phyloP scores from a whole-genome alignment of 2,797 vertebrate genomes.

The Helarctos malayanus region DNA sequence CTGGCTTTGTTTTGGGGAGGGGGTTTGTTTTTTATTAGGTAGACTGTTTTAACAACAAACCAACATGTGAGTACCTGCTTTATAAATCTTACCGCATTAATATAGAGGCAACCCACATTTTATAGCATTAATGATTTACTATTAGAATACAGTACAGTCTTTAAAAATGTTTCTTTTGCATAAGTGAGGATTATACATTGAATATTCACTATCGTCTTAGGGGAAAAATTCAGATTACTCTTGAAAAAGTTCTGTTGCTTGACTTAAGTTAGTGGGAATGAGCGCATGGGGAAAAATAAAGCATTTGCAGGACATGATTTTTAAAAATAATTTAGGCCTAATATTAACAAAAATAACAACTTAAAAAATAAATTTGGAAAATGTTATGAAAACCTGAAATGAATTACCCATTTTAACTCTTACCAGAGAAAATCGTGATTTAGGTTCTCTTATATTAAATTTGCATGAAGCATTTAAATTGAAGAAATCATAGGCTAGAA shows the following conservation, averaged over 20 bases:
- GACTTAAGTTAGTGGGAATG: neutral
- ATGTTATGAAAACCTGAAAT: neutral
- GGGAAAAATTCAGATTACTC: neutral
- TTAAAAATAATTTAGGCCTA: neutral
- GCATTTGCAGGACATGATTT: neutral
- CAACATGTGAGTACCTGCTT: neutral
- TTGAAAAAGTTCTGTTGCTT: neutral
- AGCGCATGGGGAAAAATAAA: neutral
- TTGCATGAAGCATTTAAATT: constrained; percentile 63
- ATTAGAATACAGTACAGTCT: neutral
- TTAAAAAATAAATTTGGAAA: constrained; percentile 62
- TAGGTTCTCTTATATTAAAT: constrained; percentile 42
- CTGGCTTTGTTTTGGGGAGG: neutral
- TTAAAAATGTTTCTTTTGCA: neutral
- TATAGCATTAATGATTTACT: neutral
- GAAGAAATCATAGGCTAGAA: neutral
- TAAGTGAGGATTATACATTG: neutral
- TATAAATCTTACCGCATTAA: neutral
- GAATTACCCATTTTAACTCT: constrained; percentile 59
- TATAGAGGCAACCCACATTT: constrained; percentile 42
- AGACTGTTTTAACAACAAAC: constrained; percentile 12
- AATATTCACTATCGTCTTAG: neutral
- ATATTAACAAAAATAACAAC: neutral
- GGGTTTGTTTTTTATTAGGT: neutral
- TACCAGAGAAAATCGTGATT: constrained; percentile 72